These are phyloP conservation scores for Cephalopholis sonnerati DNA, from an alignment of 2,113 vertebrate species.

Conservation along the genomic window DNA sequence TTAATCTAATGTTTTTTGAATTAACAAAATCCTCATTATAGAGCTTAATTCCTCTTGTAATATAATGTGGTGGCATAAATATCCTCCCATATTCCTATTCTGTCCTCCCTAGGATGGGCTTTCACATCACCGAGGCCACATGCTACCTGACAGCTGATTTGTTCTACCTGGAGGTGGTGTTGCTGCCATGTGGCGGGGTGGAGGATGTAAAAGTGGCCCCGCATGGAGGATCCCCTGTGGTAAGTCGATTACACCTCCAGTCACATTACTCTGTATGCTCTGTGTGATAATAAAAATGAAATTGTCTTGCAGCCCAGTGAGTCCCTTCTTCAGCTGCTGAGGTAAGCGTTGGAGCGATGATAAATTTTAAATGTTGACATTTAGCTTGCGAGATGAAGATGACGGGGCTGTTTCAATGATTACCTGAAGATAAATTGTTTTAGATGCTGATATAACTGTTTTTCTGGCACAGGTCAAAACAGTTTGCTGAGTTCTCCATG, in stretches of 20 bases:
- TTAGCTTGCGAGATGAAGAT: conserved; percentile 2
- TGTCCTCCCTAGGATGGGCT: conserved; percentile 80
- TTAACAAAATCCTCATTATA: background rate
- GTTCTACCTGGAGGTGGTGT: conserved; percentile 89
- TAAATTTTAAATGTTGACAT: background rate
- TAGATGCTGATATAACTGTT: background rate
- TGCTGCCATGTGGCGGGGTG: conserved; percentile 84
- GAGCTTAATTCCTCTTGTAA: background rate
- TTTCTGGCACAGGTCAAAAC: conserved; percentile 79
- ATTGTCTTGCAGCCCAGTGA: conserved; percentile 82
- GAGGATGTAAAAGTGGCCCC: conserved; percentile 87
- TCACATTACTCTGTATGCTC: background rate
- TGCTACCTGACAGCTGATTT: conserved; percentile 90
- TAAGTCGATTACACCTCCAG: conserved; percentile 63
- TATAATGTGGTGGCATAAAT: background rate
- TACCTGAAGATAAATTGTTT: background rate
- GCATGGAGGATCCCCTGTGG: conserved; percentile 84
- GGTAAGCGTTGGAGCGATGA: conserved; percentile 74
- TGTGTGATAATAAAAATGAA: conserved; percentile 12
- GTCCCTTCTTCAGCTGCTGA: conserved; percentile 84
- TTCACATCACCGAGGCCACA: conserved; percentile 81
- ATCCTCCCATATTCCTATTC: background rate
- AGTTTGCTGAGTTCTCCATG: conserved; percentile 86
- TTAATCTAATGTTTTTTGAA: background rate
- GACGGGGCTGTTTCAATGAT: background rate